Evolutionary conservation across 2,113 vertebrate species (phyloP).

Genomic region (Saccopteryx bilineata): DNA sequence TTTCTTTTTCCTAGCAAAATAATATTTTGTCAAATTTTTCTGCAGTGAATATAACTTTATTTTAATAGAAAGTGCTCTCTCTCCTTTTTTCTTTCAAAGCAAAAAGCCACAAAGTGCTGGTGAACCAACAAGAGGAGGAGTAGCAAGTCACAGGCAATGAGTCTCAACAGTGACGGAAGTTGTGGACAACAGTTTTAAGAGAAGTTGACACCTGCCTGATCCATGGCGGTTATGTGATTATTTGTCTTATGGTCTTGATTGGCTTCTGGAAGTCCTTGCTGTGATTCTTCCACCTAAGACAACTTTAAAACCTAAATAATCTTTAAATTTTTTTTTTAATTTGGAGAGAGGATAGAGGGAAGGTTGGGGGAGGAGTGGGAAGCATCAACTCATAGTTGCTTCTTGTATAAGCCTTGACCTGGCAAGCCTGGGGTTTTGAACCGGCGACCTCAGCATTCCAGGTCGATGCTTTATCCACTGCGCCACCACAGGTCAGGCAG

Average conservation of each 20-base stretch:
- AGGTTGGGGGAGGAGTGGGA: no score
- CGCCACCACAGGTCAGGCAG: no score
- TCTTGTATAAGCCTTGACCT: no score
- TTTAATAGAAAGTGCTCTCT: neutral
- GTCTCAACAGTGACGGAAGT: neutral
- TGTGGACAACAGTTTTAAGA: neutral
- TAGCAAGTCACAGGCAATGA: neutral
- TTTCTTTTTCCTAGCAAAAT: slow-evolving; percentile 28
- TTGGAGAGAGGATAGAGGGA: no score
- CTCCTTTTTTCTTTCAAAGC: neutral
- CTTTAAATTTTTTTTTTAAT: no score
- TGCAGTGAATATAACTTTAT: neutral
- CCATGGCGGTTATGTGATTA: neutral
- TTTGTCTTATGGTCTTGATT: neutral
- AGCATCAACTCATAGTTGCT: no score
- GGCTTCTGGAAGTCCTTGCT: neutral
- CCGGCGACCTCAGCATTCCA: no score
- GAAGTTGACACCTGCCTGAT: neutral
- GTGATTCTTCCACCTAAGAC: neutral
- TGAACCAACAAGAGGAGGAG: neutral
- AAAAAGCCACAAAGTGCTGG: neutral
- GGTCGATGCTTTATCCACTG: no score
- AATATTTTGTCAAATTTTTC: neutral
- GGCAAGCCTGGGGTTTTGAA: no score
- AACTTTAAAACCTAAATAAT: neutral